Base-by-base conservation (phyloP, 2,113 vertebrate genomes). In the Seriola aureovittata region DNA sequence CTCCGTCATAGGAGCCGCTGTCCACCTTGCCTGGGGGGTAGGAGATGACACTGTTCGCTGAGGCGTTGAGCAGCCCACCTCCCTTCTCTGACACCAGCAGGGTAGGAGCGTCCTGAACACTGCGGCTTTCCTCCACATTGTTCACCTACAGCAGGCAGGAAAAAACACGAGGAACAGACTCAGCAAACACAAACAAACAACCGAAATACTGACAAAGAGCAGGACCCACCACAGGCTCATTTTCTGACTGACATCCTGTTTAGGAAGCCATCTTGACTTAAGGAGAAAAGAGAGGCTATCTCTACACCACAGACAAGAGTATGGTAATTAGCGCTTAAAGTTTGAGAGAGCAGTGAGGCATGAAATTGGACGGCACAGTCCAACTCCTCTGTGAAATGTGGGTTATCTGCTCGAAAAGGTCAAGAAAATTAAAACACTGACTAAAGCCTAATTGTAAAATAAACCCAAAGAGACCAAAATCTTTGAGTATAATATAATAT, bases 31-130 rank as follows among this genome's bases (percentile, higher is more conserved):
- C 54, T 0, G 92, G 92, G 76, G 93, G 89, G 89, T 91, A 96
- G 82, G 94, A 91, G 82, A 88, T 92, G 77, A 95, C 92, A 59
- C 93, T 96, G 85, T 96, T 96, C 0, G 90, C 89, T 0, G 96
- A 85, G 89, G 95, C 52, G 48, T 91, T 94, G 69, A 94, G 94
- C 54, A 86, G 78, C 6, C 91, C 93, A 1, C 78, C 94, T 1
- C 93, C 95, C 86, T 97, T 97, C 90, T 97, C 97, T 0, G 96
- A 97, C 88, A 97, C 94, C 84, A 96, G 95, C 48, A 97, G 89
- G 0, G 97, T 96, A 0, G 95, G 96, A 0, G 94, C 95, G 0
- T 97, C 96, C 29, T 95, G 96, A 60, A 91, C 40, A 0, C 96
- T 96, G 59, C 71, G 82, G 44, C 82, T 93, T 14, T 94, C 95